Percentiles rank a stretch among this genome's conserved stretches.
phyloP scores from a whole-genome alignment of 2,113 vertebrate genomes.

The Rhinolophus ferrumequinum region DNA sequence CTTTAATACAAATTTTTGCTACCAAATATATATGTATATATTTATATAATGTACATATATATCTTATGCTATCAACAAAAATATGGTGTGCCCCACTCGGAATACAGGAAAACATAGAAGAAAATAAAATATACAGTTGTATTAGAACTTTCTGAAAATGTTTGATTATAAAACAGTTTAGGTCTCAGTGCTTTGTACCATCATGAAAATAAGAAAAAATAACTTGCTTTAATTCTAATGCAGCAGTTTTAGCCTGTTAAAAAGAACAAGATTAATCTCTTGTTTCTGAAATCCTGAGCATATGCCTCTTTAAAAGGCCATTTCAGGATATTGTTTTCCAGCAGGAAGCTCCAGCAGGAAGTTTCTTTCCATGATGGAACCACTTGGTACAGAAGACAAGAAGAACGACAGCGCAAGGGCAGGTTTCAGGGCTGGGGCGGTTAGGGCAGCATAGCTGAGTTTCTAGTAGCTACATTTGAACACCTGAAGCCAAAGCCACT shows the following conservation, averaged over 20 bases:
- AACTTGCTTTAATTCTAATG: not conserved
- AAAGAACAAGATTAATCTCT: not conserved
- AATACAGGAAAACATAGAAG: not conserved
- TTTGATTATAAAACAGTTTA: not conserved
- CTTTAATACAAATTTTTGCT: not conserved
- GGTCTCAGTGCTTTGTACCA: not conserved
- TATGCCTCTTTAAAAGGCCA: not conserved
- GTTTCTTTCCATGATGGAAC: not conserved
- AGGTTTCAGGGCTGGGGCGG: accelerated
- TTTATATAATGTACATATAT: not conserved
- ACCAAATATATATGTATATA: not conserved
- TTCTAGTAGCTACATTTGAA: not conserved
- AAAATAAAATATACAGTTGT: not conserved
- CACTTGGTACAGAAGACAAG: not conserved
- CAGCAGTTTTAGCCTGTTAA: not conserved
- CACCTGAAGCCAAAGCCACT: not conserved
- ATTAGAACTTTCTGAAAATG: not conserved
- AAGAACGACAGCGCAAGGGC: accelerated
- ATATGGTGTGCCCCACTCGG: not conserved
- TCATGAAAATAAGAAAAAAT: not conserved
- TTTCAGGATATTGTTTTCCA: not conserved
- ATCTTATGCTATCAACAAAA: not conserved
- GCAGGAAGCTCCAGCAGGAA: not conserved
- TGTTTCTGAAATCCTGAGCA: not conserved
- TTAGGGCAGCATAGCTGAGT: too few relatives aligned